A percentile compares a stretch with the other conserved stretches of the same genome.
Conservation (phyloP, 2,113 vertebrate species). For the Lepisosteus osseus region DNA sequence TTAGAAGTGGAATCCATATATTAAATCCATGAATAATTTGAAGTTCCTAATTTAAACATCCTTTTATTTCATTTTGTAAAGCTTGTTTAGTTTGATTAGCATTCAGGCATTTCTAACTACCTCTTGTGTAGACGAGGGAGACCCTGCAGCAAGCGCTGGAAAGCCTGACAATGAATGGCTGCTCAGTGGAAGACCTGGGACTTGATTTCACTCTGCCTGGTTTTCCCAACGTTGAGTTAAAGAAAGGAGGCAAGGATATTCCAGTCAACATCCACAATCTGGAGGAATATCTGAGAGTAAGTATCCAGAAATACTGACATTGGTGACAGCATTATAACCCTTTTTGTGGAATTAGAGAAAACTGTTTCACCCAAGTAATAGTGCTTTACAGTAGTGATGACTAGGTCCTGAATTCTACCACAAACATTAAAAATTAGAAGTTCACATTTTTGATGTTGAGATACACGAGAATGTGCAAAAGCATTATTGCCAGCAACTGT, state of each 20-base stretch:
- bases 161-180: slow-evolving; percentile 96
- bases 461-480: too few species aligned
- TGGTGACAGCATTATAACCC: too few species aligned
- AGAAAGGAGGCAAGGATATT: slow-evolving; percentile 96
- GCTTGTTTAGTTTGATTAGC: background rate
- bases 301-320: slow-evolving; percentile 37
- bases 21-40: background rate
- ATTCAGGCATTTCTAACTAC: background rate
- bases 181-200: slow-evolving; percentile 94
- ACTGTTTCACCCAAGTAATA: too few species aligned
- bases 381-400: too few species aligned
- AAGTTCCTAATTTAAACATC: background rate
- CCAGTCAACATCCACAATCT: slow-evolving; percentile 94
- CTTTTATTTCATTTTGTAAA: background rate
- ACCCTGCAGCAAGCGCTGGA: slow-evolving; percentile 91
- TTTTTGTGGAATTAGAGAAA: too few species aligned
- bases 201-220: slow-evolving; percentile 96
- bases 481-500: too few species aligned
- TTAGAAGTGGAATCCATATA: background rate
- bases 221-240: slow-evolving; percentile 95
- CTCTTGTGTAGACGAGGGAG: slow-evolving; percentile 80
- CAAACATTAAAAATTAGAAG: too few species aligned
- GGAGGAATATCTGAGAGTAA: slow-evolving; percentile 93
- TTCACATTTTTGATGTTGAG: too few species aligned
- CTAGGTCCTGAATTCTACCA: too few species aligned